A percentile compares a stretch with the other conserved stretches of the same genome.
Conservation (phyloP, 2,113 vertebrate species). For the Leucopsar rothschildi region DNA sequence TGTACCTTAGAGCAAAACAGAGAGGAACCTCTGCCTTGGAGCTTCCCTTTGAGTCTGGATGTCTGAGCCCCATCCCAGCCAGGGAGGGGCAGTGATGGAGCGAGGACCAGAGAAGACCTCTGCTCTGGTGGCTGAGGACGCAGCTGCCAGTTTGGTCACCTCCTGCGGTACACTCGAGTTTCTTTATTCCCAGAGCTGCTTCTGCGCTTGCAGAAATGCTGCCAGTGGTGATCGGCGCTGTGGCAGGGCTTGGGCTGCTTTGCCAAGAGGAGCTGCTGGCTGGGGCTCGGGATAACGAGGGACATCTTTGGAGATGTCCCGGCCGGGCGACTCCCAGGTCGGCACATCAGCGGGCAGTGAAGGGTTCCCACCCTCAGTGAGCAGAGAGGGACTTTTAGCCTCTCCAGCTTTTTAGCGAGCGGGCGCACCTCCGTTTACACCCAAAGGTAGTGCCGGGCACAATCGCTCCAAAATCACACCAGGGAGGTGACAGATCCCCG, state of each 20-base stretch:
- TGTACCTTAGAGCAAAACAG: neutral
- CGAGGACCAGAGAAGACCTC: rapidly evolving
- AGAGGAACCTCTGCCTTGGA: neutral
- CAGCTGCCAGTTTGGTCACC: rapidly evolving
- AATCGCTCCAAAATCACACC: rapidly evolving
- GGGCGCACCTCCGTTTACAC: rapidly evolving
- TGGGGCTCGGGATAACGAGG: neutral
- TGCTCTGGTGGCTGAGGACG: neutral
- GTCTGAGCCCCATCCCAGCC: rapidly evolving
- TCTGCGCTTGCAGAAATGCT: neutral
- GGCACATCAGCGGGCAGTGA: neutral
- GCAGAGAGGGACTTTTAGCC: neutral
- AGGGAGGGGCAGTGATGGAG: too few species aligned
- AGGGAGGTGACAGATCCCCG: neutral
- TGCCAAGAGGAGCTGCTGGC: neutral
- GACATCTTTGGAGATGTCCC: neutral
- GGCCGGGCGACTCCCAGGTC: neutral
- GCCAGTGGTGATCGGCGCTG: neutral
- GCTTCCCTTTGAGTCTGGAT: neutral
- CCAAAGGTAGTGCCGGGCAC: rapidly evolving
- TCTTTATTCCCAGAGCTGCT: neutral
- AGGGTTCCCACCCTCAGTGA: rapidly evolving
- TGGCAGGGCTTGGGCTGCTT: neutral
- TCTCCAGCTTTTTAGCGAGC: neutral
- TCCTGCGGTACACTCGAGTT: neutral